Evolutionary conservation across 2,888 invertebrate species (phyloP).

Genomic region (Cephus nigrinus): DNA sequence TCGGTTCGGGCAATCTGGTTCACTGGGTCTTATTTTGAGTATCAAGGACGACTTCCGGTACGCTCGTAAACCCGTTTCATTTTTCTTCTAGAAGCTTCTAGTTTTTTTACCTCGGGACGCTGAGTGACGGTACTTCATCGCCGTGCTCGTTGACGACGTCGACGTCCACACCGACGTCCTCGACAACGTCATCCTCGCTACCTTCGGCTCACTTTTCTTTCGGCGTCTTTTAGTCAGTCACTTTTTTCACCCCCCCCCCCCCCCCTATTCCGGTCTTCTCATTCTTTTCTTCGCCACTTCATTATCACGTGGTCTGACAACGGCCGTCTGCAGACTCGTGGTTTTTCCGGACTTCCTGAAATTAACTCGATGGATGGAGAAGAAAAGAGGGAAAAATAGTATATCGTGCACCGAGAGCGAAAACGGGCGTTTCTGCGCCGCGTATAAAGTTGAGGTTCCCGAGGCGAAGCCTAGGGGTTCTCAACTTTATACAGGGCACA

Average conservation of each 20-base stretch:
- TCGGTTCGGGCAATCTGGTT: too few relatives aligned
- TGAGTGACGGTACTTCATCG: background rate
- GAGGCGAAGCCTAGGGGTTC: too few relatives aligned
- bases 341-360: background rate
- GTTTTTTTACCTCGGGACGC: background rate
- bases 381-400: background rate
- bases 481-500: too few relatives aligned
- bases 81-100: background rate
- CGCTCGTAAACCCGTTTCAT: background rate
- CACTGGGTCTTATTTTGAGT: too few relatives aligned
- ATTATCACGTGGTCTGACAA: background rate
- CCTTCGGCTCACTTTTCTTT: constrained; percentile 7
- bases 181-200: too few relatives aligned
- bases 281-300: background rate
- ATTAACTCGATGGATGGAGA: background rate
- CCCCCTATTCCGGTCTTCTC: too few relatives aligned
- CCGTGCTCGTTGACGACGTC: background rate
- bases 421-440: too few relatives aligned
- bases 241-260: constrained; percentile 4
- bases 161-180: too few relatives aligned
- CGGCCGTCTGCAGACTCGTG: background rate
- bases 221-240: constrained; percentile 19
- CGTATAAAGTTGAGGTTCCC: too few relatives aligned
- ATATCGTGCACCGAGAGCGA: too few relatives aligned
- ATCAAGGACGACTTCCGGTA: too few relatives aligned